These are phyloP conservation scores for Sesamia nonagrioides DNA, from an alignment of 1,140 invertebrate species.

Conservation along the genomic window DNA sequence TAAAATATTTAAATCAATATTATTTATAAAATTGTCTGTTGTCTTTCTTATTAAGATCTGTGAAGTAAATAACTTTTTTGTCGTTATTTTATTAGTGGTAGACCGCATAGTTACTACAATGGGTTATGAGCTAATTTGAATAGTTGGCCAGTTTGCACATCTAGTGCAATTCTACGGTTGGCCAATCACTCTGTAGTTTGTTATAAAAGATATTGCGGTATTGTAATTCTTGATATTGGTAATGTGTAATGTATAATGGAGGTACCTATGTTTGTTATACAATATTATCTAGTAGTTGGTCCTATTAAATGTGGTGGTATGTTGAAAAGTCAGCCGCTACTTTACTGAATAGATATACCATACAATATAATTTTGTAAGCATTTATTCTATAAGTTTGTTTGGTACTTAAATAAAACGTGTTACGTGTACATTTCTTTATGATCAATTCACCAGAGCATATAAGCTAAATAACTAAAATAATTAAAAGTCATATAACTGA, in stretches of 20 bases:
- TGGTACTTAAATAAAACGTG: too few relatives aligned
- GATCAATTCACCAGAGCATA: too few relatives aligned
- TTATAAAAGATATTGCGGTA: constrained; percentile 35
- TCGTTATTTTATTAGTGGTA: constrained; percentile 20
- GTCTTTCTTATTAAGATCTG: background rate
- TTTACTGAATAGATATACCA: too few relatives aligned
- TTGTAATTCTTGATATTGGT: constrained; percentile 3
- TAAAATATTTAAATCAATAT: too few relatives aligned
- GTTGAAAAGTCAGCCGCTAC: background rate
- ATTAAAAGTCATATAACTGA: too few relatives aligned
- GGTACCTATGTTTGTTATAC: constrained; percentile 17
- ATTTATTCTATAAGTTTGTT: too few relatives aligned
- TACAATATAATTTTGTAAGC: too few relatives aligned
- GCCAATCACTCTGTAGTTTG: background rate
- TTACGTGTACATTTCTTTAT: too few relatives aligned
- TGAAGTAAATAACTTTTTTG: constrained; percentile 32
- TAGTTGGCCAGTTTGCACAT: constrained; percentile 41
- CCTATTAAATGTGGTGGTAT: background rate
- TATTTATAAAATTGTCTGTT: background rate
- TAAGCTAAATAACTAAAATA: too few relatives aligned
- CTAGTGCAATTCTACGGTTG: constrained; percentile 38
- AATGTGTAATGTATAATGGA: background rate
- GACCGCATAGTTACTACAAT: constrained; percentile 44
- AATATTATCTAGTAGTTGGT: background rate
- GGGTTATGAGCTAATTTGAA: constrained; percentile 38